phyloP scores from a whole-genome alignment of 2,113 vertebrate genomes.

The Otis tarda region DNA sequence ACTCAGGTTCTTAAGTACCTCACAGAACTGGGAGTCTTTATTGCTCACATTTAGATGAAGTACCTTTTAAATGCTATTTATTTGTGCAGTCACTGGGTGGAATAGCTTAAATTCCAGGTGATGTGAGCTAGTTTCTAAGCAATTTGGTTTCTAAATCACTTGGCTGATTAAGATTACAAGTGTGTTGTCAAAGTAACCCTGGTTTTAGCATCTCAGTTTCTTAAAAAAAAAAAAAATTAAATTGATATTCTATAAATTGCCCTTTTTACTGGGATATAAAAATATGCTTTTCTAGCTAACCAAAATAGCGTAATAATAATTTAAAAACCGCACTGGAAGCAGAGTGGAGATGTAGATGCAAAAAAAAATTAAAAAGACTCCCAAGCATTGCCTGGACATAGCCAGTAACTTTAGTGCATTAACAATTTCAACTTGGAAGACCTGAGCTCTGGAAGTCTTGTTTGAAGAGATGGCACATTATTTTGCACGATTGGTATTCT shows the following conservation, averaged over 20 bases:
- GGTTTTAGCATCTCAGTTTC: not conserved
- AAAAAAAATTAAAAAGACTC: not conserved
- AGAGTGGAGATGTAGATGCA: not conserved
- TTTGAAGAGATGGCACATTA: not conserved
- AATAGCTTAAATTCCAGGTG: not conserved
- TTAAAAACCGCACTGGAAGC: not conserved
- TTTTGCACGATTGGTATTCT: not conserved
- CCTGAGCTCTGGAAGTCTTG: not conserved
- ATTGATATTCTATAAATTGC: not conserved
- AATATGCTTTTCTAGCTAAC: not conserved
- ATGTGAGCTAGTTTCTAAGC: not conserved
- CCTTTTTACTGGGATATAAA: not conserved
- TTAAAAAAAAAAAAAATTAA: not conserved
- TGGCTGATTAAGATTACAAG: not conserved
- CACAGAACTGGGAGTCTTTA: not conserved
- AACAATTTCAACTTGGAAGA: not conserved
- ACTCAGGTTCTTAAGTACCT: not conserved
- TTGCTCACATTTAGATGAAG: not conserved
- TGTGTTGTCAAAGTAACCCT: not conserved
- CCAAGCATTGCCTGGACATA: not conserved
- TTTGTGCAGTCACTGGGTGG: not conserved
- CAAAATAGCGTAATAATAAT: not conserved
- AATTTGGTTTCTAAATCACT: not conserved
- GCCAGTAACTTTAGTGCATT: not conserved
- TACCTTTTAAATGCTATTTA: not conserved